Base-by-base conservation (phyloP, 1,140 invertebrate species). In the Anagrus nilaparvatae region DNA sequence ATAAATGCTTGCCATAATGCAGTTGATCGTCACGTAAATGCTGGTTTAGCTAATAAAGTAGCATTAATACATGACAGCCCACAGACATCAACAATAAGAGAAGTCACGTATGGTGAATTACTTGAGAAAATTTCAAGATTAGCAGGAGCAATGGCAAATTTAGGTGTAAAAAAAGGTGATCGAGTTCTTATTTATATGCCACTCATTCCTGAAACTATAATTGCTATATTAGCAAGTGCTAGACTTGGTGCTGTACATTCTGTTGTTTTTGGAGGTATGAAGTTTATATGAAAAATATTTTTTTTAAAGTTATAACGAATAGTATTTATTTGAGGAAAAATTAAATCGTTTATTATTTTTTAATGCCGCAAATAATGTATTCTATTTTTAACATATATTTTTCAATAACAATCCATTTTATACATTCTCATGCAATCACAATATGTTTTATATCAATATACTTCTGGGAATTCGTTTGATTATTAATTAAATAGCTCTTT, bases 1-100 rank as follows among this genome's bases (percentile, higher is more conserved):
- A 60, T 94, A 53, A 96, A 92, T 51, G 87, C 89, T 1, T 93
- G 88, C 60, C 87, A 93, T 71, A 96, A 96, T 66, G 84, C 88
- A 1, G 67, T 96, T 3, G 92, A 97, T 60, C 72, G 90, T 5
- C 92, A 96, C 67, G 84, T 95, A 1, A 70, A 75, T 10, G 76
- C 74, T 1, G 90, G 89, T 1, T 69, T 75, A 5, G 90, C 88
- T 0, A 74, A 80, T 2, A 79, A 84, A 59, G 63, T 79, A 1
- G 91, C 91, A 0, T 64, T 97, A 3, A 87, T 95, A 27, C 83
- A 94, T 54, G 91, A 96, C 59, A 92, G 87, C 42, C 90, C 91
- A 0, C 64, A 92, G 24, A 91, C 87, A 0, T 75, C 81, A 17
- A 79, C 76, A 1, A 70, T 84, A 2, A 71, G 77, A 4, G 74